Evolutionary conservation across 2,797 vertebrate species (phyloP).

Genomic region (Galagoides demidoff): DNA sequence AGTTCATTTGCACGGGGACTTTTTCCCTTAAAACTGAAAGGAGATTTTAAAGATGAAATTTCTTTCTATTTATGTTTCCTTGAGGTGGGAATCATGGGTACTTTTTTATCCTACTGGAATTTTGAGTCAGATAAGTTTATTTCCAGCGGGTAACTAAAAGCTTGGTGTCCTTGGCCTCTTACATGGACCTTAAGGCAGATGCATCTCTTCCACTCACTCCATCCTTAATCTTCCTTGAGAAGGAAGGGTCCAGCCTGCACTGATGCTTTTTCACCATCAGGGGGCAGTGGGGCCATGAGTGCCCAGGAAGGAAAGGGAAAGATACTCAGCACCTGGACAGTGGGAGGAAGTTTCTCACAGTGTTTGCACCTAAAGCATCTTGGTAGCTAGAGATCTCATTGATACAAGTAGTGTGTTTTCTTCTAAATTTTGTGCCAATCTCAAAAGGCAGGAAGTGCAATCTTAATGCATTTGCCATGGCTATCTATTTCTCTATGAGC

Average conservation of each 20-base stretch:
- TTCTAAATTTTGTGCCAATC: constrained; percentile 61
- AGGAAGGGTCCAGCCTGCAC: background rate
- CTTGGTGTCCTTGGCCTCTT: background rate
- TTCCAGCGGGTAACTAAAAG: background rate
- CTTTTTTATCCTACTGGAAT: background rate
- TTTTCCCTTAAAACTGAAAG: constrained; percentile 46
- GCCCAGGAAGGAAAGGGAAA: background rate
- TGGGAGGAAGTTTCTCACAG: constrained; percentile 61
- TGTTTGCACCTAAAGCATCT: constrained; percentile 60
- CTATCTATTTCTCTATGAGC: constrained; percentile 74
- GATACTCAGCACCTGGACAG: constrained; percentile 42
- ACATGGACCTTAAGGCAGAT: background rate
- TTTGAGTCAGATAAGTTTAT: background rate
- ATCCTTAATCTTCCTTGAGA: background rate
- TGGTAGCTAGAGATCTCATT: constrained; percentile 66
- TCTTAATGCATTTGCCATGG: constrained; percentile 78
- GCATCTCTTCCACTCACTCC: background rate
- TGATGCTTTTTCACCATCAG: constrained; percentile 51
- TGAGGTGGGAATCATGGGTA: background rate
- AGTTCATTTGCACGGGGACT: background rate
- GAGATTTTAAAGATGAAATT: constrained; percentile 36
- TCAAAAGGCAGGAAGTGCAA: constrained; percentile 57
- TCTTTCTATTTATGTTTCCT: background rate
- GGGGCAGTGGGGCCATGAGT: constrained; percentile 64
- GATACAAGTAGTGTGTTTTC: constrained; percentile 63